These are phyloP conservation scores for Hyposmocoma kahamanoa DNA, from an alignment of 1,140 invertebrate genomes.

Conservation along the genomic window DNA sequence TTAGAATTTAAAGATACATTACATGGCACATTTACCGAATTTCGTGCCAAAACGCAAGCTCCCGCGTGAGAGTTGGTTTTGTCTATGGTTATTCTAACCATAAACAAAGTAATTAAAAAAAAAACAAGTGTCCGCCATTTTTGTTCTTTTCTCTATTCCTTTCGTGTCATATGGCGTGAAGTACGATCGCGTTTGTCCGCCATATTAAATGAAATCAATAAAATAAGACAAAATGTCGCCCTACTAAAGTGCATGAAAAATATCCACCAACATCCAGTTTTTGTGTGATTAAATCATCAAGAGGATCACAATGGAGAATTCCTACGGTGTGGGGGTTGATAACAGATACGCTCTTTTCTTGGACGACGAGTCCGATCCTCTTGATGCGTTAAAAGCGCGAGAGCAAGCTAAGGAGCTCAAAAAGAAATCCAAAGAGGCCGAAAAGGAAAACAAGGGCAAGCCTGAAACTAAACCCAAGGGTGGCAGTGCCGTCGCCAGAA, in stretches of 20 bases:
- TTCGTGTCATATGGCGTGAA: constrained; percentile 73
- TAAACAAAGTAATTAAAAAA: constrained; percentile 21
- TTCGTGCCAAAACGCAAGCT: too few species aligned
- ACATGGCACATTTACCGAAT: too few species aligned
- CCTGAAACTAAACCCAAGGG: constrained; percentile 74
- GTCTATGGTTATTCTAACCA: constrained; percentile 18
- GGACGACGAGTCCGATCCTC: constrained; percentile 89
- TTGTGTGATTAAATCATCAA: constrained; percentile 71
- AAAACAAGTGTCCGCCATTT: constrained; percentile 48
- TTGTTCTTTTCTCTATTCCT: constrained; percentile 67
- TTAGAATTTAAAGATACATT: too few species aligned
- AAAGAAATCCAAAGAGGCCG: constrained; percentile 87
- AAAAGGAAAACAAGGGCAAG: constrained; percentile 90
- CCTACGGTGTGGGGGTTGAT: constrained; percentile 92
- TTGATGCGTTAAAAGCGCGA: constrained; percentile 88
- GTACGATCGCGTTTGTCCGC: constrained; percentile 65
- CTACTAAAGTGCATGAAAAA: constrained; percentile 64
- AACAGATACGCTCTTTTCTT: constrained; percentile 95
- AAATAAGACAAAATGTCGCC: constrained; percentile 72
- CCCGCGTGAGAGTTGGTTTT: too few species aligned
- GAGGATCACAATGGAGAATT: constrained; percentile 87
- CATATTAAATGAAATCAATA: constrained; percentile 75
- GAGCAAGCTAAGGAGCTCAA: constrained; percentile 86
- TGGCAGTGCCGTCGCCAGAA: constrained; percentile 69
- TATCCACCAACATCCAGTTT: constrained; percentile 71